Base-by-base conservation (phyloP, 1,140 invertebrate species). In the Ostrea denselamellosa region DNA sequence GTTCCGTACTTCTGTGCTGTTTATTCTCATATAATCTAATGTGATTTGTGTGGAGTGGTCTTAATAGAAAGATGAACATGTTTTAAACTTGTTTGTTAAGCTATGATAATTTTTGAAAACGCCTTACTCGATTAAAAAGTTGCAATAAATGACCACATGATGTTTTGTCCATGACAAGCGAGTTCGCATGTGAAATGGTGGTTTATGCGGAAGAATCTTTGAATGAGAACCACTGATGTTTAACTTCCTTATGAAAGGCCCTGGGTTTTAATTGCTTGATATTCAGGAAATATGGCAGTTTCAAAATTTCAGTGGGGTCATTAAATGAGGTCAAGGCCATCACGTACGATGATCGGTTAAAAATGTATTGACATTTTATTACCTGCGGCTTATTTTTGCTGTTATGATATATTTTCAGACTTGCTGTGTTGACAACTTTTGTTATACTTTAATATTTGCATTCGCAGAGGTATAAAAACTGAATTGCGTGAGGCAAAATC, bases 271-370 rank as follows among this genome's bases (percentile, higher is more conserved):
- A 71, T 71, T 28, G 68, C 68, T 34, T 14, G 25, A 34, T 71
- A 28, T 71, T 71, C 25, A 25, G 68, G 25, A 71, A 71, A 71
- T 10, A 71, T 25, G 25, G 9, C n/a, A 19, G 5, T n/a, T 19
- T 1, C 34, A 17, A 71, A 0, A 5, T 12, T 58, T 14, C 12
- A 58, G 14, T 58, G 56, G 56, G n/a, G 19, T 58, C 9, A 19
- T 71, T 71, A 71, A 71, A 17, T n/a, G n/a, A 62, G 58, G 22
- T 71, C 68, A 71, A 71, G 68, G 68, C 22, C 22, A 71, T 8
- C 68, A 71, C 68, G 68, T 10, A 71, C 3, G 68, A 8, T 34
- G 68, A 8, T 8, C 8, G 22, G 68, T 25, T 71, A 71, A 71
- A 58, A 34, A 71, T 71, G 17, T 62, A 71, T 28, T 22, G 28